Evolutionary conservation across 2,888 invertebrate genomes (phyloP).

Genomic region (Apamea epomidion): DNA sequence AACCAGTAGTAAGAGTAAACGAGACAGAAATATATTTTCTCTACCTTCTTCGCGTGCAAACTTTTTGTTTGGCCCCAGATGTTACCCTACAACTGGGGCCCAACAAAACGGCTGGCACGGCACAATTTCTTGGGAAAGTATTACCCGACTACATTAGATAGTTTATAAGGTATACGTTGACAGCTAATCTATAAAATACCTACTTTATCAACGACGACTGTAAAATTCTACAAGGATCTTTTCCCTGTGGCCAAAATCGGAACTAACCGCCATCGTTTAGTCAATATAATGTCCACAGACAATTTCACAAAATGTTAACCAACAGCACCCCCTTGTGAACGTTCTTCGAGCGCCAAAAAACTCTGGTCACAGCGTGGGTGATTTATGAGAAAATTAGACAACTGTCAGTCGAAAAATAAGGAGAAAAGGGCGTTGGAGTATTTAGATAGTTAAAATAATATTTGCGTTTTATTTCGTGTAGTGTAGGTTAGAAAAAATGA

Average conservation of each 20-base stretch:
- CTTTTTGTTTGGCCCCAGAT: neutral
- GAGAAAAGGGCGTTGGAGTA: neutral
- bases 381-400: neutral
- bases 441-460: conserved; percentile 5
- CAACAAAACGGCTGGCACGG: neutral
- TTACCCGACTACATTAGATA: neutral
- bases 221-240: neutral
- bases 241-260: neutral
- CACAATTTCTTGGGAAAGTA: no score
- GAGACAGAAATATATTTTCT: neutral
- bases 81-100: neutral
- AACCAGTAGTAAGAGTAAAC: neutral
- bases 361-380: neutral
- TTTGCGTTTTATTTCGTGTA: conserved; percentile 36
- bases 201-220: neutral
- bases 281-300: neutral
- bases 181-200: neutral
- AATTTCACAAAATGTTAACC: neutral
- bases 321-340: neutral
- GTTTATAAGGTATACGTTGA: neutral
- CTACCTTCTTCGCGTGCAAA: neutral
- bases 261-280: neutral
- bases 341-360: neutral
- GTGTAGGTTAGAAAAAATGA: conserved; percentile 39
- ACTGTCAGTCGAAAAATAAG: neutral